Base-by-base conservation (phyloP, 2,888 invertebrate genomes). In the Caprella mutica region DNA sequence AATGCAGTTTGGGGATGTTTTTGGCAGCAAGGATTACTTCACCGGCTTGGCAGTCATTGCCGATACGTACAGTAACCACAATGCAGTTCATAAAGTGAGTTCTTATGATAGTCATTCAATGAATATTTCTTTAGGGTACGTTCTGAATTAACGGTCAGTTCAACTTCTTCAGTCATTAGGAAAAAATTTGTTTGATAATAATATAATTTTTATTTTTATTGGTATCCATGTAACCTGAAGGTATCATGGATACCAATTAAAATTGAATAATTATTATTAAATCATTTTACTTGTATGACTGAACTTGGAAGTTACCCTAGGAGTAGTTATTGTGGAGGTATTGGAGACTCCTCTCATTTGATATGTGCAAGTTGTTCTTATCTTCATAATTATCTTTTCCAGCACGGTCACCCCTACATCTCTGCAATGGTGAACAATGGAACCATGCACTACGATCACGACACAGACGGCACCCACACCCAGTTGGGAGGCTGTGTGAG, bases 361-460 rank as follows among this genome's bases (percentile, higher is more conserved):
- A n/a, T n/a, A n/a, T n/a, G n/a, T n/a, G n/a, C n/a, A n/a, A n/a
- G n/a, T n/a, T n/a, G n/a, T 43, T 26, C 19, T 44, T 6, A 30
- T 48, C 52, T 53, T 5, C 27, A 21, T 55, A 33, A 19, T 30
- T 21, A 14, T 48, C 8, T 60, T 56, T 69, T 70, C 12, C 73
- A 96, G 94, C 97, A 97, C 74, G 88, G 90, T 70, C 97, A 98
- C 78, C 98, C 98, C 0, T 99, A 90, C 74, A 84, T 98, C 68
- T 96, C 96, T 55, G 93, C 90, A 3, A 98, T 97, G 96, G 81
- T 99, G 2, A 96, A 92, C 74, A 97, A 99, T 75, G 98, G 98
- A 17, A 79, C 86, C 2, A 77, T 91, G 61, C 85, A 86, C 71
- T 99, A 98, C 73, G 98, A 99, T 74, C 98, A 99, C 73, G 98